phyloP scores from a whole-genome alignment of 1,140 invertebrate genomes.

The Watersipora subatra region DNA sequence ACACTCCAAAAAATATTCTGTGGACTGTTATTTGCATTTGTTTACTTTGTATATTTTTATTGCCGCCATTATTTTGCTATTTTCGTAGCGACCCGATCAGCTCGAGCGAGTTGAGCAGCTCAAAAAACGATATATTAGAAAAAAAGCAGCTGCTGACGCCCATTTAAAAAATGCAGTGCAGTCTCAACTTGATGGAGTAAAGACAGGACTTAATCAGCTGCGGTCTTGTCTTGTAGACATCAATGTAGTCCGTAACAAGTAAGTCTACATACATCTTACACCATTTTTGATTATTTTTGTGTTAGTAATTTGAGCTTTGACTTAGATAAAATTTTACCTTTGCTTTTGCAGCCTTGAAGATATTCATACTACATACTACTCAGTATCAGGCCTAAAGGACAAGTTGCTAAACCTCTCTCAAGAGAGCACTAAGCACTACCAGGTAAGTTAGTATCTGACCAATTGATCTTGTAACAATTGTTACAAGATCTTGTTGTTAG shows the following conservation, averaged over 20 bases:
- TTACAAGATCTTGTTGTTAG: neutral
- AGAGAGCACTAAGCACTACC: constrained; percentile 74
- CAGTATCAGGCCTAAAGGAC: constrained; percentile 56
- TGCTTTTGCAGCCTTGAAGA: constrained; percentile 44
- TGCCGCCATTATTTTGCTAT: neutral
- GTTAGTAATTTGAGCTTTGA: neutral
- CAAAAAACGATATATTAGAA: constrained; percentile 48
- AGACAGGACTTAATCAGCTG: constrained; percentile 79
- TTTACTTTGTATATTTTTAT: neutral
- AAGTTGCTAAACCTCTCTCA: constrained; percentile 70
- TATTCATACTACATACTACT: constrained; percentile 50
- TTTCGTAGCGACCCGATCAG: constrained; percentile 70
- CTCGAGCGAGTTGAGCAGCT: constrained; percentile 86
- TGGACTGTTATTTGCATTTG: neutral
- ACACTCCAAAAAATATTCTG: neutral
- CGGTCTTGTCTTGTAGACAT: constrained; percentile 62
- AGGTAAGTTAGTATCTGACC: constrained; percentile 21
- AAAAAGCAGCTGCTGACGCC: constrained; percentile 77
- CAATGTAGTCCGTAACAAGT: constrained; percentile 57
- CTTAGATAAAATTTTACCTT: neutral
- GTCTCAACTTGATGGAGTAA: constrained; percentile 88
- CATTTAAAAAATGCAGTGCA: constrained; percentile 97
- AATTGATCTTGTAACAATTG: neutral
- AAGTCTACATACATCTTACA: constrained; percentile 18
- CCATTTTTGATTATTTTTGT: neutral